Evolutionary conservation across 2,113 vertebrate genomes (phyloP).

Genomic region (Etia nguti): DNA sequence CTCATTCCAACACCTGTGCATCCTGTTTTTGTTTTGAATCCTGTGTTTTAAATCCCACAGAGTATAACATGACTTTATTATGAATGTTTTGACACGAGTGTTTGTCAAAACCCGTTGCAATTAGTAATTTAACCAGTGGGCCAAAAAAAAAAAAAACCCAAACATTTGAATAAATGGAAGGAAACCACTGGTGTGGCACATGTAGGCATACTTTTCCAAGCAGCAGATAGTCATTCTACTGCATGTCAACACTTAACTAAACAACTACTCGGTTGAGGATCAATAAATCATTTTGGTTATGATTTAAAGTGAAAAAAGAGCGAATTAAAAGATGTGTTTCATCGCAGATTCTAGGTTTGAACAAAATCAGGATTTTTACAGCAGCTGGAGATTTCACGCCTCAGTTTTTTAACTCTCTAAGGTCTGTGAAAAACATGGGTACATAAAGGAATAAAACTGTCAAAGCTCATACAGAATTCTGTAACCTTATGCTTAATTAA

Average conservation of each 20-base stretch:
- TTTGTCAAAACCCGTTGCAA: not conserved
- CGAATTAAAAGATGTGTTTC: not conserved
- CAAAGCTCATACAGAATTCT: not conserved
- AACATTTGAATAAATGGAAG: not conserved
- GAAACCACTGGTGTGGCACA: not conserved
- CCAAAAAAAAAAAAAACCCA: not conserved
- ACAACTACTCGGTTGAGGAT: not conserved
- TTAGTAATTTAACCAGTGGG: not conserved
- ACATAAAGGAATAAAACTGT: not conserved
- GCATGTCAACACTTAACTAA: not conserved
- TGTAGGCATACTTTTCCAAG: not conserved
- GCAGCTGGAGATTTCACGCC: not conserved
- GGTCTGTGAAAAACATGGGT: not conserved
- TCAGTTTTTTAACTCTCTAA: not conserved
- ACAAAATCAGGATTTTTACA: not conserved
- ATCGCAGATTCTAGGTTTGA: not conserved
- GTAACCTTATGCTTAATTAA: not conserved
- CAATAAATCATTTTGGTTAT: not conserved
- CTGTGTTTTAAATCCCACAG: not conserved
- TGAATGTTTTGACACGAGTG: not conserved
- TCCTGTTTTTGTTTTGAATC: not conserved
- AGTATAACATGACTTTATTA: not conserved
- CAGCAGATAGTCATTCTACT: not conserved
- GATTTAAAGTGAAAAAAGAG: not conserved
- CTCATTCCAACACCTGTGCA: not conserved